These are phyloP conservation scores for Tupaia chinensis DNA, from an alignment of 2,113 vertebrate genomes.

Conservation along the genomic window DNA sequence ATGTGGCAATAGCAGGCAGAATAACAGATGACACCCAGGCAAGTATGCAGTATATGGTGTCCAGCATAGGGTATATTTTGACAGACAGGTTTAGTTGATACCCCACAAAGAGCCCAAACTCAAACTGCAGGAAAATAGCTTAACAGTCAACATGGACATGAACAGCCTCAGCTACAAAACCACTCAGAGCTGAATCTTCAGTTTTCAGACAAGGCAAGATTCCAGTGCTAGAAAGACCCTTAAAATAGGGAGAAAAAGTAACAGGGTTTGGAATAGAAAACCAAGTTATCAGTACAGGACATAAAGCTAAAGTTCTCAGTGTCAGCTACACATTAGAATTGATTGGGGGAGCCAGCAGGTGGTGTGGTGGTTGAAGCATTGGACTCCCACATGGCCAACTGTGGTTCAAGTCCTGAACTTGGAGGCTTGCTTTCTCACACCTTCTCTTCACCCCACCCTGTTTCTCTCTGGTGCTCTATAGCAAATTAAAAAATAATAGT, in stretches of 20 bases:
- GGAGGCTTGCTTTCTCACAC: too few relatives aligned
- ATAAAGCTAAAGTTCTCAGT: background rate
- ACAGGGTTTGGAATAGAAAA: conserved; percentile 7
- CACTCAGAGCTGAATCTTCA: background rate
- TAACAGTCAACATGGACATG: background rate
- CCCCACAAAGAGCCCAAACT: background rate
- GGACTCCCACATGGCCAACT: too few relatives aligned
- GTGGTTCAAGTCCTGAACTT: too few relatives aligned
- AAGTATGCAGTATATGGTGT: background rate
- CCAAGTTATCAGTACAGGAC: background rate
- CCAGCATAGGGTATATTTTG: background rate
- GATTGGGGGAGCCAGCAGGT: too few relatives aligned
- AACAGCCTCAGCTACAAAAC: background rate
- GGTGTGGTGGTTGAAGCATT: too few relatives aligned
- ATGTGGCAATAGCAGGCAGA: background rate
- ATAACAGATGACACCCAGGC: background rate
- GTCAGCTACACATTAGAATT: background rate
- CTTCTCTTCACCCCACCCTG: too few relatives aligned
- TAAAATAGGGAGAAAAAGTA: background rate
- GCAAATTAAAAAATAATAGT: too few relatives aligned
- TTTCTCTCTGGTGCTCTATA: too few relatives aligned
- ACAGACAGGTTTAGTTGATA: background rate
- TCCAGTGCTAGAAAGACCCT: background rate
- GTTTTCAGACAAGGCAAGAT: background rate
- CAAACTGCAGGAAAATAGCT: background rate